Conservation (phyloP, 2,797 vertebrate genomes). For the Tenualosa thibaudeaui region DNA sequence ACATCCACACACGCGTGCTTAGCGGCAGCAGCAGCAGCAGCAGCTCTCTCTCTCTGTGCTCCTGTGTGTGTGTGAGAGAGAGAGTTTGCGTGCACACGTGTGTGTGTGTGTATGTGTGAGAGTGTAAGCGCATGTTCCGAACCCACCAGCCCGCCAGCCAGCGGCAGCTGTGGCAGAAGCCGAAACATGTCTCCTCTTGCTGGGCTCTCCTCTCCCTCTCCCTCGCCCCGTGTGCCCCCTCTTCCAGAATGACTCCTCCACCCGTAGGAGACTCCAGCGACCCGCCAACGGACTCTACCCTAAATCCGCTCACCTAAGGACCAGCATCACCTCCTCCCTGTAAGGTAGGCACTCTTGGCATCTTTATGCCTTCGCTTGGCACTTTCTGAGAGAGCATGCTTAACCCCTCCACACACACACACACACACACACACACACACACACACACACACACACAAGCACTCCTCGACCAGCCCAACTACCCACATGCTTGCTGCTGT, state of each 20-base stretch:
- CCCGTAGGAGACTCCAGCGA: background rate
- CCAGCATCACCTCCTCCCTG: background rate
- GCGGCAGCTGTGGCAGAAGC: background rate
- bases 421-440: background rate
- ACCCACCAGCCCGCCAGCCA: background rate
- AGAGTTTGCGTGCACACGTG: too few species aligned
- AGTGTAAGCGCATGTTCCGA: background rate
- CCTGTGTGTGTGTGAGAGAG: too few species aligned
- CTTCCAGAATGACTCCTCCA: background rate
- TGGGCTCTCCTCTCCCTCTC: background rate
- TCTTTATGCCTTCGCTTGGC: background rate
- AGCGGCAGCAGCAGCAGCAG: background rate
- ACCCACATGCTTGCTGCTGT: too few species aligned
- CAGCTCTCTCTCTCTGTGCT: background rate
- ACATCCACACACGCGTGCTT: background rate
- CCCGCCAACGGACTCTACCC: slow-evolving; percentile 6
- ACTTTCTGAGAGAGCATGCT: background rate
- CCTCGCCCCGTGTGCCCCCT: background rate
- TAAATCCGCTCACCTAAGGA: background rate
- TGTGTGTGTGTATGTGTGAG: background rate
- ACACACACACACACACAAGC: background rate
- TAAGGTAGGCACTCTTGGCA: background rate
- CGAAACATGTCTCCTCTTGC: background rate
- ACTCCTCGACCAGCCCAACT: too few species aligned
- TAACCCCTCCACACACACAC: background rate